Base-by-base conservation (phyloP, 2,113 vertebrate genomes). In the Upupa epops region DNA sequence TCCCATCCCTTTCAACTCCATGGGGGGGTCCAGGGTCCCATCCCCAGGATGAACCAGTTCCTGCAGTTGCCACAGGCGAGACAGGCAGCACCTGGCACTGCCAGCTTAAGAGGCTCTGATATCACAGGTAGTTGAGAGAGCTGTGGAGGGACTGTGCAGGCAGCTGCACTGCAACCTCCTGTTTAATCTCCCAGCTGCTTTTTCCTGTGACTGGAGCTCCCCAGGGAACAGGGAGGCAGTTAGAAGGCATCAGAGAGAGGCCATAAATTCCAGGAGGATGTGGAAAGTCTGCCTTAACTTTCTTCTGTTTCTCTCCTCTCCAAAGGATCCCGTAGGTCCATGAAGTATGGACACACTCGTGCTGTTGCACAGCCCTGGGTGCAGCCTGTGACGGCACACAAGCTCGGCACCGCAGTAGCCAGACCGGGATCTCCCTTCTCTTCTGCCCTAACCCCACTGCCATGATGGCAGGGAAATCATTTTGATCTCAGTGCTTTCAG, bases 141-240 rank as follows among this genome's bases (percentile, higher is more conserved):
- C 86, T 88, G 26, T 59, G 17, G 55, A 71, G 81, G 88, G 28
- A 86, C 86, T 14, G n/a, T 16, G 6, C 8, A 4, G 72, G 75
- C 72, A 61, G 80, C 69, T 22, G 34, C n/a, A 31, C 73, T 5
- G 42, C 80, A 83, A 32, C 87, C 88, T 32, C 24, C 0, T 42
- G 13, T 74, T 94, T 70, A 10, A 86, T 88, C 91, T 86, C 65
- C 4, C 60, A 71, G 93, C 95, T 77, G 92, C 78, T 77, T 90
- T 46, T 37, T 7, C 8, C 37, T 48, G 72, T 0, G 2, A 42
- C 56, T 6, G 1, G 52, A 78, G 75, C 91, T 87, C 89, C 87
- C 85, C 0, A 17, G 87, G 63, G 89, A 92, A 13, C 52, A 6
- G 52, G 34, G 68, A 81, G 68, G 84, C 12, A 75, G 84, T 84